A percentile compares a stretch with the other conserved stretches of the same genome.
Conservation (phyloP, 2,888 invertebrate genomes). For the Glaucopsyche alexis region DNA sequence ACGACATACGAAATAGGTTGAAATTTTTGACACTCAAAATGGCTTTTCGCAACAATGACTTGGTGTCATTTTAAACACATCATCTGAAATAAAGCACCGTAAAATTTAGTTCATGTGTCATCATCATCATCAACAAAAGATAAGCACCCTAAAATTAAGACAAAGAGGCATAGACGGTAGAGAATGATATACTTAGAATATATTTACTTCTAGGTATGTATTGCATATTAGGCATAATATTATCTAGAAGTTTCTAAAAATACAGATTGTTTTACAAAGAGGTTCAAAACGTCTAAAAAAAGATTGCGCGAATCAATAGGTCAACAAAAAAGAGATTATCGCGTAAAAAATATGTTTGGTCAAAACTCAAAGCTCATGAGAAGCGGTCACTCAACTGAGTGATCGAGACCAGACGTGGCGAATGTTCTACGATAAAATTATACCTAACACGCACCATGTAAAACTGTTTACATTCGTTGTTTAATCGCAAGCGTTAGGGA, state of each 20-base stretch:
- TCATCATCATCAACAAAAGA: too few species aligned
- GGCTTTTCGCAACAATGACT: too few species aligned
- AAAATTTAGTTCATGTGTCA: too few species aligned
- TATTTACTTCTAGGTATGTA: too few species aligned
- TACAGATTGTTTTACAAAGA: background rate
- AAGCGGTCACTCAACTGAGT: constrained; percentile 3
- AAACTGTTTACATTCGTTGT: background rate
- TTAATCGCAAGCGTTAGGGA: background rate
- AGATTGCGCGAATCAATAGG: background rate
- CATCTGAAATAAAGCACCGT: too few species aligned
- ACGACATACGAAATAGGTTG: too few species aligned
- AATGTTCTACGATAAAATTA: background rate
- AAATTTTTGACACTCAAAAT: too few species aligned
- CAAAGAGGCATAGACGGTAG: too few species aligned
- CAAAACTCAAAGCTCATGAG: background rate
- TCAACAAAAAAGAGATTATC: background rate
- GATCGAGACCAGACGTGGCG: background rate
- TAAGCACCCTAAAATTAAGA: too few species aligned
- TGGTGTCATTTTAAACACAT: too few species aligned
- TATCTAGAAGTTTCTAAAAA: background rate
- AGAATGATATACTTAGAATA: too few species aligned
- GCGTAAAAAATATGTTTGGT: background rate
- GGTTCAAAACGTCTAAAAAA: background rate
- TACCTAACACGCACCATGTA: background rate
- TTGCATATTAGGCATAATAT: too few species aligned